A percentile compares a stretch with the other conserved stretches of the same genome.
Conservation (phyloP, 2,888 invertebrate species). For the Microplitis deprimator region DNA sequence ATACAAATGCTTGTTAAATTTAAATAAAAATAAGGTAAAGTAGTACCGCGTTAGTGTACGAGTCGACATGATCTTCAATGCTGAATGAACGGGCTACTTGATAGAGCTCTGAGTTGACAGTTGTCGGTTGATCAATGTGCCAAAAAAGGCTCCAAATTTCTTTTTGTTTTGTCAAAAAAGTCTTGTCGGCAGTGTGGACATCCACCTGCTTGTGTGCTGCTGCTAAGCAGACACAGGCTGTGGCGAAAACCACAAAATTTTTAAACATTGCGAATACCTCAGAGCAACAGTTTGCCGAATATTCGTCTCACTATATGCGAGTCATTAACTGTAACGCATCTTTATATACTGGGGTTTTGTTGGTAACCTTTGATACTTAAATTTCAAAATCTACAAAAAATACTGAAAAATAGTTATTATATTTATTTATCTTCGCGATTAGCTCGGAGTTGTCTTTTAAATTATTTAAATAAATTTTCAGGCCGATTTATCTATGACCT, state of each 20-base stretch:
- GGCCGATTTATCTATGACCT: neutral
- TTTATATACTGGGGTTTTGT: constrained; percentile 22
- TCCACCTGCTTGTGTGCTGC: constrained; percentile 60
- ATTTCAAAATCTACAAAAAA: neutral
- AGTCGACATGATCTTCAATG: constrained; percentile 53
- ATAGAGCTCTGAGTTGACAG: constrained; percentile 58
- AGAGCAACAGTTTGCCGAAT: neutral
- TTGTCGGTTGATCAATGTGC: constrained; percentile 68
- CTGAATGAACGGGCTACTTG: constrained; percentile 57
- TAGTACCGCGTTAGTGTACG: constrained; percentile 57
- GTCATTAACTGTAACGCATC: neutral
- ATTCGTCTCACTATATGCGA: constrained; percentile 25
- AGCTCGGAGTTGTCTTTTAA: neutral
- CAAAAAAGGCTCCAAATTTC: constrained; percentile 72
- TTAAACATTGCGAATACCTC: constrained; percentile 2
- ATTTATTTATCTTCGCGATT: neutral
- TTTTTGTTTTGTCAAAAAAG: constrained; percentile 71
- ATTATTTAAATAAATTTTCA: neutral
- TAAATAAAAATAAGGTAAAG: neutral
- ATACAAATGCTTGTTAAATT: constrained; percentile 9
- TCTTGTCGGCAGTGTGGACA: constrained; percentile 58
- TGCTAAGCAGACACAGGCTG: constrained; percentile 70
- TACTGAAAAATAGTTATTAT: neutral
- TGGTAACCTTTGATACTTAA: constrained; percentile 26
- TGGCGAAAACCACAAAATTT: constrained; percentile 69